Evolutionary conservation across 1,140 invertebrate species (phyloP).

Genomic region (Mylabris phalerata): DNA sequence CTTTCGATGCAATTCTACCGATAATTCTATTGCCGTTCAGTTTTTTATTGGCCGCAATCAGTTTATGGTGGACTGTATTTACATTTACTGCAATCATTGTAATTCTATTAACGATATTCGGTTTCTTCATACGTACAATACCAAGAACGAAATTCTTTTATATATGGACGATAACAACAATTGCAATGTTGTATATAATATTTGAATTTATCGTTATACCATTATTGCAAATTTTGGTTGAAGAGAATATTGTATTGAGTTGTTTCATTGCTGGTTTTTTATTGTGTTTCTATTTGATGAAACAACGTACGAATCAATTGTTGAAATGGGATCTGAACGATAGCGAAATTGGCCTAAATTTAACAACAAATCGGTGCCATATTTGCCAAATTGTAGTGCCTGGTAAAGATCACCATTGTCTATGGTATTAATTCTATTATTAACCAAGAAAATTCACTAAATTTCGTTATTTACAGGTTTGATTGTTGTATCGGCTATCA

Average conservation of each 20-base stretch:
- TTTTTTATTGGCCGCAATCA: conserved; percentile 52
- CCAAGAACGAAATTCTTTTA: conserved; percentile 55
- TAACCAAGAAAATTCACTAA: conserved; percentile 7
- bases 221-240: conserved; percentile 56
- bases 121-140: conserved; percentile 48
- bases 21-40: conserved; percentile 55
- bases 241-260: conserved; percentile 59
- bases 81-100: conserved; percentile 50
- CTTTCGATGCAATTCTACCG: conserved; percentile 55
- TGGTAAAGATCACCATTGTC: conserved; percentile 46
- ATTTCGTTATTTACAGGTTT: conserved; percentile 49
- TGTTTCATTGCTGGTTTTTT: conserved; percentile 49
- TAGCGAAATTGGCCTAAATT: conserved; percentile 18
- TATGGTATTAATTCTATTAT: conserved; percentile 41
- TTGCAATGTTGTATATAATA: conserved; percentile 54
- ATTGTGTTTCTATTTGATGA: conserved; percentile 54
- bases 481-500: conserved; percentile 63
- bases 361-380: conserved; percentile 20
- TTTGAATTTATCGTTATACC: conserved; percentile 58
- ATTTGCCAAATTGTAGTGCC: conserved; percentile 44
- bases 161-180: conserved; percentile 59
- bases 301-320: conserved; percentile 33
- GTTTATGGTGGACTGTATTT: conserved; percentile 54
- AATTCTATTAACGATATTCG: conserved; percentile 55
- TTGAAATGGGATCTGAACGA: conserved; percentile 1